These are phyloP conservation scores for Thelaira solivaga DNA, from an alignment of 2,888 invertebrate species.

Conservation along the genomic window DNA sequence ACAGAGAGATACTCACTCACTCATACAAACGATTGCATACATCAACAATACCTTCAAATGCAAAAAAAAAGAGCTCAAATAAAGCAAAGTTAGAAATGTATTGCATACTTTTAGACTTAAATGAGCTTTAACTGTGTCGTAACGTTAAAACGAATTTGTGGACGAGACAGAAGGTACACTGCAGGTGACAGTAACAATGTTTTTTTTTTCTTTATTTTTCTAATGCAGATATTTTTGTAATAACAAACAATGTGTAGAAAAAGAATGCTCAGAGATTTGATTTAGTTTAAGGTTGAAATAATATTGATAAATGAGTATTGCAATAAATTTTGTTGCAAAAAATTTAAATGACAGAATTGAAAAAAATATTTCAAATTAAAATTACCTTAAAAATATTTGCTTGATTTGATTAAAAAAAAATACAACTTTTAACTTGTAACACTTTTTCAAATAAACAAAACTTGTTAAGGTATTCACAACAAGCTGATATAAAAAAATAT, in stretches of 20 bases:
- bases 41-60: background rate
- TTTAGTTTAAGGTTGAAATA: slow-evolving; percentile 6
- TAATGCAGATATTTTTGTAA: slow-evolving; percentile 44
- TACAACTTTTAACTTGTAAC: no score
- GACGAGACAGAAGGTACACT: slow-evolving; percentile 49
- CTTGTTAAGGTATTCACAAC: no score
- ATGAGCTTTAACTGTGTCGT: slow-evolving; percentile 56
- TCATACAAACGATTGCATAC: background rate
- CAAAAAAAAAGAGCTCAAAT: background rate
- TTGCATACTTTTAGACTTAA: slow-evolving; percentile 62
- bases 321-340: background rate
- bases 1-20: background rate
- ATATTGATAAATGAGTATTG: slow-evolving; percentile 39
- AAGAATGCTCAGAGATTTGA: background rate
- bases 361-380: no score
- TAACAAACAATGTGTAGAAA: slow-evolving; percentile 5
- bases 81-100: slow-evolving; percentile 40
- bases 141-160: slow-evolving; percentile 48
- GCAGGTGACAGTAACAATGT: slow-evolving; percentile 57
- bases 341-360: no score
- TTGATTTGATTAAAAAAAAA: no score
- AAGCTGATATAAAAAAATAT: no score
- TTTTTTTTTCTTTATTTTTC: slow-evolving; percentile 12
- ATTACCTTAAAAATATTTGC: no score
- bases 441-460: no score